A percentile compares a stretch with the other conserved stretches of the same genome.
phyloP scores from a whole-genome alignment of 2,888 invertebrate species.

The Nymphalis urticae region DNA sequence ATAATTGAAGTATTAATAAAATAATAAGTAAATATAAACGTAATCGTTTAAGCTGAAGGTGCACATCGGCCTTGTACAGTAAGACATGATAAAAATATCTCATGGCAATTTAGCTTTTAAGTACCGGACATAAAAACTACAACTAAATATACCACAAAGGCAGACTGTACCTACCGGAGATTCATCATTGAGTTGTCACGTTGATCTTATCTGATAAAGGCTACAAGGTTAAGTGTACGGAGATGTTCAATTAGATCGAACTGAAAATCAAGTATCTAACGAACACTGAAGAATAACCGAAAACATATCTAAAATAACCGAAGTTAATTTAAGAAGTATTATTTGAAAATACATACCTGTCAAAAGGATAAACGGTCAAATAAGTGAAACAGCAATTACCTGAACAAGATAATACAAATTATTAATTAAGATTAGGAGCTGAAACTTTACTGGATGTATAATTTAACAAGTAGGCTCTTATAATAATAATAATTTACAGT shows the following conservation, averaged over 20 bases:
- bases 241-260: slow-evolving; percentile 20
- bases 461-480: no score
- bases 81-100: slow-evolving; percentile 5
- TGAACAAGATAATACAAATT: slow-evolving; percentile 1
- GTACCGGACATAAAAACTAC: slow-evolving; percentile 13
- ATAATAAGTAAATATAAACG: background rate
- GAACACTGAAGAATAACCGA: background rate
- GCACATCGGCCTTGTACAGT: slow-evolving; percentile 25
- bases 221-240: slow-evolving; percentile 39
- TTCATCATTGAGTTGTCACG: slow-evolving; percentile 50
- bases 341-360: slow-evolving; percentile 9
- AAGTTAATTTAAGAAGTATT: background rate
- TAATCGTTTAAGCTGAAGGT: background rate
- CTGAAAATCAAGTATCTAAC: background rate
- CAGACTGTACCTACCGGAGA: slow-evolving; percentile 35
- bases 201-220: slow-evolving; percentile 51
- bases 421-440: background rate
- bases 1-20: slow-evolving; percentile 13
- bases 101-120: slow-evolving; percentile 27
- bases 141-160: slow-evolving; percentile 24
- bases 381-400: slow-evolving; percentile 17
- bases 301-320: background rate
- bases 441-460: background rate
- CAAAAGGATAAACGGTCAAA: background rate
- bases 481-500: no score